Percentiles rank a stretch among this genome's conserved stretches.
Evolutionary conservation across 2,113 vertebrate genomes (phyloP).

Genomic region (Ceratotherium simum): DNA sequence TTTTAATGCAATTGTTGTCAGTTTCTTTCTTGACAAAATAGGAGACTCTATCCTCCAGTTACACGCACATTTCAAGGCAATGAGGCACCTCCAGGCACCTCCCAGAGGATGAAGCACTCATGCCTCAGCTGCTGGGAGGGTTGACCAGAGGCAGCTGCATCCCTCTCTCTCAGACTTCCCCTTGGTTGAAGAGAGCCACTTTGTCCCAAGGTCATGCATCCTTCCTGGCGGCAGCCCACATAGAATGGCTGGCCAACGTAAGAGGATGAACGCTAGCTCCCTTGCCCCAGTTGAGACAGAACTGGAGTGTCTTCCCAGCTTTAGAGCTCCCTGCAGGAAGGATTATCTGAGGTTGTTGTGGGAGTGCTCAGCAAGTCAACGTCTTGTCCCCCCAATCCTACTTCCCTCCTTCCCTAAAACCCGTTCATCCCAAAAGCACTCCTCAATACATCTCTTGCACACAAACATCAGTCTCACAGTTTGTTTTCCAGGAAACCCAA

Average conservation of each 20-base stretch:
- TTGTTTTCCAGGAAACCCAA: background rate
- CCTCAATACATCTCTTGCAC: background rate
- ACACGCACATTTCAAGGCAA: background rate
- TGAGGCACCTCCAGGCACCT: accelerated
- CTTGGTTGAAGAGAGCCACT: background rate
- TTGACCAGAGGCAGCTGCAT: no score
- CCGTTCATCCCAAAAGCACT: background rate
- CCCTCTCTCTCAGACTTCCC: no score
- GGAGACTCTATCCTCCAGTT: background rate
- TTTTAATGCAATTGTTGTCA: background rate
- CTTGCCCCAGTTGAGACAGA: accelerated
- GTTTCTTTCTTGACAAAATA: background rate
- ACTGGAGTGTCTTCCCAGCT: no score
- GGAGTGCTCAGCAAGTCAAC: background rate
- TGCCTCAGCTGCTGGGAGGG: accelerated
- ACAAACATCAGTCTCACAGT: background rate
- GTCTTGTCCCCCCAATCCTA: background rate
- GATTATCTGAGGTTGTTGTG: no score
- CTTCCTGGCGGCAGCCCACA: accelerated
- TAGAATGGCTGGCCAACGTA: background rate
- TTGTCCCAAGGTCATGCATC: background rate
- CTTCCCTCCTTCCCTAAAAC: background rate
- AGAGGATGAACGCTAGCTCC: background rate
- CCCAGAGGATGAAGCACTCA: accelerated
- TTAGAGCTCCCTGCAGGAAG: accelerated